Conservation (phyloP, 2,797 vertebrate species). For the Geotrypetes seraphini region DNA sequence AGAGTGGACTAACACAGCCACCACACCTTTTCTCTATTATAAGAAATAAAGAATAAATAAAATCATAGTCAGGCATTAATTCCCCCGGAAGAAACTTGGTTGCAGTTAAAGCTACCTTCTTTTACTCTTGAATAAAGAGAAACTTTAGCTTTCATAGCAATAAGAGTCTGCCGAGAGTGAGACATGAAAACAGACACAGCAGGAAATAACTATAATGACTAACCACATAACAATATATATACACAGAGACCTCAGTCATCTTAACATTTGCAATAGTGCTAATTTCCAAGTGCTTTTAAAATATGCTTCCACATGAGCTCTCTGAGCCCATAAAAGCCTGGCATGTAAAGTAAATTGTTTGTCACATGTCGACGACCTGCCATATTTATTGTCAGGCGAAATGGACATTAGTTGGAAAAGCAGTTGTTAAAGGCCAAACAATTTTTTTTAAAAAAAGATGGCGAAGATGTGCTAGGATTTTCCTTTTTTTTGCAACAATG, state of each 20-base stretch:
- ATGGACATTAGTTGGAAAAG: slow-evolving; percentile 96
- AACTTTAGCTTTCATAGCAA: slow-evolving; percentile 24
- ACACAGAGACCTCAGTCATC: slow-evolving; percentile 6
- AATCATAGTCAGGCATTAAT: too few relatives aligned
- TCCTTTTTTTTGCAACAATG: slow-evolving; percentile 85
- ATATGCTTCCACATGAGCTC: slow-evolving; percentile 88
- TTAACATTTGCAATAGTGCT: slow-evolving; percentile 68
- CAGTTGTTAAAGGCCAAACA: slow-evolving; percentile 96
- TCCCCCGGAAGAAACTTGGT: too few relatives aligned
- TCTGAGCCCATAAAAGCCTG: slow-evolving; percentile 75
- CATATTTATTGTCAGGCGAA: slow-evolving; percentile 95
- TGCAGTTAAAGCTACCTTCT: too few relatives aligned
- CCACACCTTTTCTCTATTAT: too few relatives aligned
- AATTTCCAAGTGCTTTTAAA: slow-evolving; percentile 70
- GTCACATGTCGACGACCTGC: slow-evolving; percentile 77
- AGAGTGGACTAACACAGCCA: too few relatives aligned
- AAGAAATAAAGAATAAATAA: too few relatives aligned
- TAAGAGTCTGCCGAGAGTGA: slow-evolving; percentile 22
- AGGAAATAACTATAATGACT: slow-evolving; percentile 21
- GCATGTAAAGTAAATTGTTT: slow-evolving; percentile 80
- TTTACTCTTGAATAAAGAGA: background rate
- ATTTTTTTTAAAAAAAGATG: slow-evolving; percentile 76
- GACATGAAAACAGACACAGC: slow-evolving; percentile 31
- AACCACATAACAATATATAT: slow-evolving; percentile 7
- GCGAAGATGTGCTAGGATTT: slow-evolving; percentile 81